Evolutionary conservation across 2,888 invertebrate genomes (phyloP).

Genomic region (Macropis europaea): DNA sequence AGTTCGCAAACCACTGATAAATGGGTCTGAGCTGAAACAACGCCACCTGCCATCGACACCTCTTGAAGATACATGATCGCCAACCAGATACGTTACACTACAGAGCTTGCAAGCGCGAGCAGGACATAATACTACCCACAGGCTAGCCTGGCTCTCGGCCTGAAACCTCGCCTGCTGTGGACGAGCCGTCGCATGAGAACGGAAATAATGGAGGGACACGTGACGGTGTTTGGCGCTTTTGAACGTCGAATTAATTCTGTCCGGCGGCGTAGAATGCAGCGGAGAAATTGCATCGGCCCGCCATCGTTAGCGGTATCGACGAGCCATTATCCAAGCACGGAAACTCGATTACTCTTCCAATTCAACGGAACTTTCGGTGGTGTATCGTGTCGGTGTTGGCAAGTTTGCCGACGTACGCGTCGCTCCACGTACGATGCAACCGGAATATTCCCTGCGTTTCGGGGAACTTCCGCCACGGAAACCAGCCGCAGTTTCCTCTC

Average conservation of each 20-base stretch:
- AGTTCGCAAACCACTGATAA: no score
- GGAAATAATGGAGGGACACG: background rate
- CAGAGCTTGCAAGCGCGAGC: no score
- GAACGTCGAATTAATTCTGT: conserved; percentile 31
- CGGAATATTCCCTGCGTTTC: no score
- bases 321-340: conserved; percentile 47
- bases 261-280: conserved; percentile 23
- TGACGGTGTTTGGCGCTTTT: conserved; percentile 7
- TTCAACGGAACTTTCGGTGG: conserved; percentile 31
- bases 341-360: conserved; percentile 53
- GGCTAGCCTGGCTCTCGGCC: no score
- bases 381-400: background rate
- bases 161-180: no score
- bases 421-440: conserved; percentile 2
- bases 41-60: no score
- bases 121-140: no score
- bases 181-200: no score
- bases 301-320: conserved; percentile 51
- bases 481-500: no score
- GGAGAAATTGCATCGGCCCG: conserved; percentile 46
- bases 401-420: conserved; percentile 26
- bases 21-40: no score
- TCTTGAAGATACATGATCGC: no score
- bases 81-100: no score
- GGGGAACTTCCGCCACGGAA: background rate